Evolutionary conservation across 2,113 vertebrate genomes (phyloP), one percentile per base, ranked within the genome.

Genomic region (Hemicordylus capensis): DNA sequence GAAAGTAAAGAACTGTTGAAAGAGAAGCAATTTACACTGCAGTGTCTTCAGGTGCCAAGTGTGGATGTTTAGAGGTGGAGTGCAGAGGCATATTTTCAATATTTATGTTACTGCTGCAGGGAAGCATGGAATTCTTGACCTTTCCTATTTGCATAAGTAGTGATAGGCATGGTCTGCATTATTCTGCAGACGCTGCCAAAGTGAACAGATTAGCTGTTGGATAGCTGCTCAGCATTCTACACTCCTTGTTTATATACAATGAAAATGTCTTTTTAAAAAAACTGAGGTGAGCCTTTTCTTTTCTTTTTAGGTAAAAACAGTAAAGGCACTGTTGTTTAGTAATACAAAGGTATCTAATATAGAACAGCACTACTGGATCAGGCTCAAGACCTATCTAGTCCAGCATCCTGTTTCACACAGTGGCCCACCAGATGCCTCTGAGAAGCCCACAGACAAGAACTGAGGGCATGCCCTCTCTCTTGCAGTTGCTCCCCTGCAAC

Each of bases 1-100:
- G 58, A 83, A 75, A 83, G 81, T 20, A 26, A 22, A 61, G 19
- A 74, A 48, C 69, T 74, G 69, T 83, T 74, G 69, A 72, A 59
- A 83, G 81, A 83, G 72, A 75, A 64, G 46, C 72, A 64, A 75
- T 75, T 74, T 63, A 48, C 44, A 37, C 31, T 37, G 81, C 72
- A 6, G 42, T 26, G 22, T 46, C 70, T 83, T 17, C 22, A 46
- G 70, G 81, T 64, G 42, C 81, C 44, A 63, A 73, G 70, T 37
- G 39, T 17, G 31, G 42, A 74, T 26, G 72, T 83, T 83, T 44
- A 75, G 81, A 61, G 69, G 81, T 61, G 42, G 42, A 28, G 42
- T 37, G 42, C 31, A 34, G 42, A 63, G n/a, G 59, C 22, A 6
- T n/a, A 61, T 51, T 37, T 48, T 19, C 39, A 46, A 20, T 61